Conservation (phyloP, 2,888 invertebrate genomes). For the Seira ritae region DNA sequence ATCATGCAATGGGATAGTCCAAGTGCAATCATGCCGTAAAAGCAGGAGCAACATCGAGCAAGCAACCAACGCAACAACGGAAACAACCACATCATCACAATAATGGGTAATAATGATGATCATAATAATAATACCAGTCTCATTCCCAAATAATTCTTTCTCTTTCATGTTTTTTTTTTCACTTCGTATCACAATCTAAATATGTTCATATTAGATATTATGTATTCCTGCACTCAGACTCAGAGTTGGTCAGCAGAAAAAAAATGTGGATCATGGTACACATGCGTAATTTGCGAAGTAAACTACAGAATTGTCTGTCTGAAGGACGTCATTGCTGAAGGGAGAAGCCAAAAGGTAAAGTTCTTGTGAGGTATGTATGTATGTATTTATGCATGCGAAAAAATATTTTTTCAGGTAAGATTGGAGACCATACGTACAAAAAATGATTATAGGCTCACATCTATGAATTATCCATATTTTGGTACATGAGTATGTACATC, state of each 20-base stretch:
- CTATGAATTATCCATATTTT: not conserved
- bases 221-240: slow-evolving; percentile 52
- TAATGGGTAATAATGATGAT: slow-evolving; percentile 56
- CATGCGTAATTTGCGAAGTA: slow-evolving; percentile 59
- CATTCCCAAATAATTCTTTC: not conserved
- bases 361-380: not conserved
- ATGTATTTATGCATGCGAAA: not conserved
- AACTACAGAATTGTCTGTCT: slow-evolving; percentile 52
- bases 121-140: slow-evolving; percentile 41
- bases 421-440: no score
- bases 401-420: no score
- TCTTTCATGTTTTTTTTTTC: not conserved
- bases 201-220: no score
- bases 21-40: slow-evolving; percentile 22
- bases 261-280: slow-evolving; percentile 61
- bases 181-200: no score
- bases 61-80: not conserved
- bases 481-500: no score
- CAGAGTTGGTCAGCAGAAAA: slow-evolving; percentile 46
- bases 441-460: no score
- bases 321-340: slow-evolving; percentile 55
- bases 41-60: slow-evolving; percentile 25
- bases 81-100: slow-evolving; percentile 39
- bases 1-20: not conserved
- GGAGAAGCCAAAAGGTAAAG: slow-evolving; percentile 23